phyloP scores from a whole-genome alignment of 2,888 invertebrate genomes.

The Sesia apiformis region DNA sequence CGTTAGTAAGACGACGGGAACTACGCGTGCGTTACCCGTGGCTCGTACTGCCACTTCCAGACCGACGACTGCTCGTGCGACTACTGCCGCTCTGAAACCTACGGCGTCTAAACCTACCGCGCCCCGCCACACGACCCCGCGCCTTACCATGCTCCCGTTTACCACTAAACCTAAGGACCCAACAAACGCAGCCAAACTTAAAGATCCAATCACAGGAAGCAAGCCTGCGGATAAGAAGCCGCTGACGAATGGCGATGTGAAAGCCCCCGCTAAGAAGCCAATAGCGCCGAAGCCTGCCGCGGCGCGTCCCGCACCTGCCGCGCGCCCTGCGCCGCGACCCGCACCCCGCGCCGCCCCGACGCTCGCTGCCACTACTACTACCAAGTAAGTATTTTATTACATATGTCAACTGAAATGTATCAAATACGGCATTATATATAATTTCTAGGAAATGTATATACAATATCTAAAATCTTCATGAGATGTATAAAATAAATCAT shows the following conservation, averaged over 20 bases:
- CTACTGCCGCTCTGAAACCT: slow-evolving; percentile 24
- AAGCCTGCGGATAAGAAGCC: slow-evolving; percentile 64
- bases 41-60: slow-evolving; percentile 21
- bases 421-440: too few species aligned
- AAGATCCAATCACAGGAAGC: slow-evolving; percentile 21
- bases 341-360: slow-evolving; percentile 6
- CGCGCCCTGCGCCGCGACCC: slow-evolving; percentile 11
- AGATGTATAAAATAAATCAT: too few species aligned
- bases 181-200: slow-evolving; percentile 23
- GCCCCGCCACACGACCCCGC: slow-evolving; percentile 12
- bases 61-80: slow-evolving; percentile 31
- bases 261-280: slow-evolving; percentile 28
- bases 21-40: slow-evolving; percentile 15
- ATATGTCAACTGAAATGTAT: too few species aligned
- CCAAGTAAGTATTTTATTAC: slow-evolving; percentile 23
- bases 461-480: too few species aligned
- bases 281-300: slow-evolving; percentile 20
- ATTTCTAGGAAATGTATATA: too few species aligned
- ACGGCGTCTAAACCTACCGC: slow-evolving; percentile 7
- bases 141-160: slow-evolving; percentile 5
- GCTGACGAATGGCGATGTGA: slow-evolving; percentile 72
- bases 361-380: slow-evolving; percentile 5
- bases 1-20: slow-evolving; percentile 13
- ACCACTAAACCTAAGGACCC: slow-evolving; percentile 12
- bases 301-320: slow-evolving; percentile 16